Evolutionary conservation across 1,140 invertebrate species (phyloP).

Genomic region (Drosophila azteca): DNA sequence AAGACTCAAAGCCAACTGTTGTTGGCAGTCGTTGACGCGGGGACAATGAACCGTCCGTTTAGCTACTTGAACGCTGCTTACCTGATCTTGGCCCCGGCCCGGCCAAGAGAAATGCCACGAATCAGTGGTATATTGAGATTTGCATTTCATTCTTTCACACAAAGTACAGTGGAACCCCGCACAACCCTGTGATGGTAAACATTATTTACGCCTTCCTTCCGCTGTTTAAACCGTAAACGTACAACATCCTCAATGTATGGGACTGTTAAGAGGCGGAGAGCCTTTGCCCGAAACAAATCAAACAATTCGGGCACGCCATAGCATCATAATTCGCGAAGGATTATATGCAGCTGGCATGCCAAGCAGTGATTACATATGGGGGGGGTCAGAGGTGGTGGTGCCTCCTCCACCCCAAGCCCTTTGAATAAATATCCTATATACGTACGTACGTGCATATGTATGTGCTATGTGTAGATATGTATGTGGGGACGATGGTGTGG

Average conservation of each 20-base stretch:
- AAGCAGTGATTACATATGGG: conserved; percentile 40
- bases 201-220: no score
- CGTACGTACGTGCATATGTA: background rate
- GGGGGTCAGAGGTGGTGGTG: background rate
- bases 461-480: background rate
- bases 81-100: conserved; percentile 15
- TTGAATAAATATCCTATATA: conserved; percentile 20
- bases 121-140: no score
- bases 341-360: conserved; percentile 49
- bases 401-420: conserved; percentile 2
- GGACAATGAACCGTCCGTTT: conserved; percentile 46
- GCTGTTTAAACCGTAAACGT: background rate
- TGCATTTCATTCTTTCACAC: no score
- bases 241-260: background rate
- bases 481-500: background rate
- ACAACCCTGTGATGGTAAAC: background rate
- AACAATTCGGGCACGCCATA: conserved; percentile 54
- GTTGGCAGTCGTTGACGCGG: conserved; percentile 33
- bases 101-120: background rate
- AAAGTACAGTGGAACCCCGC: no score
- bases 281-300: conserved; percentile 23
- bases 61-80: conserved; percentile 33
- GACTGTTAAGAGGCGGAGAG: background rate
- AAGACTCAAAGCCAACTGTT: conserved; percentile 43
- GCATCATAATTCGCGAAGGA: conserved; percentile 34